Evolutionary conservation across 2,888 invertebrate species (phyloP).

Genomic region (Trichogramma evanescens): DNA sequence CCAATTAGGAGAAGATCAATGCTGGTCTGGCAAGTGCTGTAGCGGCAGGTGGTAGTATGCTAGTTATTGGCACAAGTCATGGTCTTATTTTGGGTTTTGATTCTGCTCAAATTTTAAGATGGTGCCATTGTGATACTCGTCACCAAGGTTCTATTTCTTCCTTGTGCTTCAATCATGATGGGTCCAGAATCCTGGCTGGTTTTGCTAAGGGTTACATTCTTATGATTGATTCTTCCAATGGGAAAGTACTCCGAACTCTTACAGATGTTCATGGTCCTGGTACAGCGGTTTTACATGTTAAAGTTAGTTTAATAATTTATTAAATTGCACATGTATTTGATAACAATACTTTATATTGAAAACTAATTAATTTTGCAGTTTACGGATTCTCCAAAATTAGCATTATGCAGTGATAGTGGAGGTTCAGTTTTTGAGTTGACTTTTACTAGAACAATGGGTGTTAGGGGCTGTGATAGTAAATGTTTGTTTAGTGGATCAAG

Average conservation of each 20-base stretch:
- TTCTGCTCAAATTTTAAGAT: constrained; percentile 77
- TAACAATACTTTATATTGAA: neutral
- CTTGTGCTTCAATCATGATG: constrained; percentile 80
- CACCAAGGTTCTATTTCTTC: constrained; percentile 76
- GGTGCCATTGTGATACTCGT: constrained; percentile 72
- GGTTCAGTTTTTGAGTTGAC: constrained; percentile 93
- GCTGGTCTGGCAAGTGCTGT: constrained; percentile 83
- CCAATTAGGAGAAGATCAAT: constrained; percentile 70
- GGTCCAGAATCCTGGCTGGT: constrained; percentile 75
- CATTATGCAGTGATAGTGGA: constrained; percentile 81
- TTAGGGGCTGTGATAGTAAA: constrained; percentile 80
- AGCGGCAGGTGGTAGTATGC: constrained; percentile 66
- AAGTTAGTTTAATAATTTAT: constrained; percentile 43
- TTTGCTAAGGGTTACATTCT: constrained; percentile 75
- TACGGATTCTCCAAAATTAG: constrained; percentile 66
- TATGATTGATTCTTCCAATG: constrained; percentile 81
- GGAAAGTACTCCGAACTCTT: constrained; percentile 67
- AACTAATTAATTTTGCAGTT: constrained; percentile 47
- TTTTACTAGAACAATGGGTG: constrained; percentile 81
- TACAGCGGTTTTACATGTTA: constrained; percentile 71
- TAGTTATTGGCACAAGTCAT: constrained; percentile 91
- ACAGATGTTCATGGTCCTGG: constrained; percentile 79
- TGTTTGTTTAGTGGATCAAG: constrained; percentile 95
- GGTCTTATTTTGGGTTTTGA: constrained; percentile 85
- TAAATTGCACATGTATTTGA: neutral